A percentile compares a stretch with the other conserved stretches of the same genome.
These are phyloP conservation scores for Chiridota heheva DNA, from an alignment of 35 echinoderm and acorn worm genomes.

Conservation along the genomic window DNA sequence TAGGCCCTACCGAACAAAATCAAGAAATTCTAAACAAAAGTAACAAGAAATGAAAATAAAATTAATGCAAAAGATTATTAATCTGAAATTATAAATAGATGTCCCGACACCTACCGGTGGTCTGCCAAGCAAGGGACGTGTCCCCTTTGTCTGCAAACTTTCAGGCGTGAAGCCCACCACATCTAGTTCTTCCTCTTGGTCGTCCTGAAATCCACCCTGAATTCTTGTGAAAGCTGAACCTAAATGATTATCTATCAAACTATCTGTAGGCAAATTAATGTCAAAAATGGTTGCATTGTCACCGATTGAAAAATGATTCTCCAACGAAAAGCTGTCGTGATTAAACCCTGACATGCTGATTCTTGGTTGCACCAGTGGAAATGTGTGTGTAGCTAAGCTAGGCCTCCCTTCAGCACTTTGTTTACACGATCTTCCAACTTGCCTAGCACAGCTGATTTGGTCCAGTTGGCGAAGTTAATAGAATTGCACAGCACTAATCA, in stretches of 20 bases:
- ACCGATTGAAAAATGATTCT: conserved; percentile 35
- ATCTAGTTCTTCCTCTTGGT: conserved; percentile 64
- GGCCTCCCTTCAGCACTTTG: too few relatives aligned
- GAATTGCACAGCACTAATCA: neutral
- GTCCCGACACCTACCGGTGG: conserved; percentile 57
- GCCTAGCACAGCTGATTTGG: neutral
- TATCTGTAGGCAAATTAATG: conserved; percentile 3
- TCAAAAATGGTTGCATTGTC: conserved; percentile 30
- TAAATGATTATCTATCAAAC: neutral
- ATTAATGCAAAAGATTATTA: neutral
- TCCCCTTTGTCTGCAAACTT: conserved; percentile 44
- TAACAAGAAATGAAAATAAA: neutral
- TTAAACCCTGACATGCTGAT: conserved; percentile 23
- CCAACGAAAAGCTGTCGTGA: conserved; percentile 34
- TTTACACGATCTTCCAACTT: too few relatives aligned
- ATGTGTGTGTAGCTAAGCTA: neutral
- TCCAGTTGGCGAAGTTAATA: neutral
- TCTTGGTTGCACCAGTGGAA: neutral
- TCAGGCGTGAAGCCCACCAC: conserved; percentile 90
- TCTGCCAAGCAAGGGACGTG: conserved; percentile 64
- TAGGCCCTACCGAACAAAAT: too few relatives aligned
- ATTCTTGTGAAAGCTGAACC: conserved; percentile 34
- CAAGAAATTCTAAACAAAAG: neutral
- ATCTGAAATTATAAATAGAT: neutral
- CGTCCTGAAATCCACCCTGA: neutral